Percentiles rank a stretch among this genome's conserved stretches.
Conservation (phyloP, 2,888 invertebrate species). For the Nemapogon koenigi region DNA sequence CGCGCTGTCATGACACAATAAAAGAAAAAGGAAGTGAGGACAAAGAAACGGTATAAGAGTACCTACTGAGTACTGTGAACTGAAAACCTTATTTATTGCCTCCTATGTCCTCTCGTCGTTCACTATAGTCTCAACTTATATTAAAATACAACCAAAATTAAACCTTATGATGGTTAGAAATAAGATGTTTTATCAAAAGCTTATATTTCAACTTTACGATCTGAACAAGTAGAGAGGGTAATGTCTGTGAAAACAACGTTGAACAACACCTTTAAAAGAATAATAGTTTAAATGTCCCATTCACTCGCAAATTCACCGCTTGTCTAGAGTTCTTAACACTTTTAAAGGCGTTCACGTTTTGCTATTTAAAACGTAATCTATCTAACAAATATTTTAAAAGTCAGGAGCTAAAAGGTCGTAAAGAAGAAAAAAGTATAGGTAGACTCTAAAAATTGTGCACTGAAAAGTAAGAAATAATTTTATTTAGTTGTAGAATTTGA, state of each 20-base stretch:
- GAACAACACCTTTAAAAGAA: constrained; percentile 17
- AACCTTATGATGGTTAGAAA: background rate
- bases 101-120: constrained; percentile 11
- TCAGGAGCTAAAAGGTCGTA: no score
- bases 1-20: constrained; percentile 17
- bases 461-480: no score
- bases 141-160: background rate
- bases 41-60: constrained; percentile 17
- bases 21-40: constrained; percentile 20
- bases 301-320: constrained; percentile 13
- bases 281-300: constrained; percentile 17
- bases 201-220: no score
- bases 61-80: constrained; percentile 14
- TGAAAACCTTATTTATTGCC: constrained; percentile 20
- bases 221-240: no score
- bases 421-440: no score
- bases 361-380: no score
- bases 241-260: constrained; percentile 16
- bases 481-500: no score
- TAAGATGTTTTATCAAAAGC: no score
- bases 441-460: no score
- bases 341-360: no score
- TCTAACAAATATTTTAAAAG: no score
- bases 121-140: background rate
- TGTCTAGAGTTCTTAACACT: constrained; percentile 8